phyloP scores from a whole-genome alignment of 2,888 invertebrate species.

The Tenodera sinensis region DNA sequence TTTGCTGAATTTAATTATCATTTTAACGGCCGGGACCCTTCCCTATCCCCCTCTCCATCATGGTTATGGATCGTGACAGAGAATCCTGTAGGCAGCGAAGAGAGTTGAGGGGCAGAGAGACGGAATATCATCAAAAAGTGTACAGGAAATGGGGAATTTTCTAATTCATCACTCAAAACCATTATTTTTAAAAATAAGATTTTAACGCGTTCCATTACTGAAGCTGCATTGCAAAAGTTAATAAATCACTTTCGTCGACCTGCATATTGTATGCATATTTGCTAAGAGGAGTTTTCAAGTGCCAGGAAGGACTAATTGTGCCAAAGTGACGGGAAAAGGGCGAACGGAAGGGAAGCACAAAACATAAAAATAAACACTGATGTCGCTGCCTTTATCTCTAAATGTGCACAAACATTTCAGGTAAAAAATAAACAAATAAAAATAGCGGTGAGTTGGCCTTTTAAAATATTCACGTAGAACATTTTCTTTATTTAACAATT shows the following conservation, averaged over 20 bases:
- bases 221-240: conserved; percentile 21
- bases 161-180: conserved; percentile 19
- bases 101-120: background rate
- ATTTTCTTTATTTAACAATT: no score
- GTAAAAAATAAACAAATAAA: no score
- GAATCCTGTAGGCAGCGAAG: background rate
- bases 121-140: background rate
- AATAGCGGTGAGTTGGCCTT: background rate
- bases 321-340: background rate
- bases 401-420: background rate
- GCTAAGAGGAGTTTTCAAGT: background rate
- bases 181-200: conserved; percentile 24
- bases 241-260: conserved; percentile 21
- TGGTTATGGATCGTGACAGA: background rate
- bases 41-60: background rate
- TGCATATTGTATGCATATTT: conserved; percentile 5
- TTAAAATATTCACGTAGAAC: background rate
- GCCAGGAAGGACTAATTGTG: background rate
- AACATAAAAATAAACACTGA: background rate
- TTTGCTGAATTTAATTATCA: conserved; percentile 20
- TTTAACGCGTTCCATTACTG: conserved; percentile 18
- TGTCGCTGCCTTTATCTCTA: background rate
- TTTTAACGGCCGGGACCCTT: background rate
- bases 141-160: conserved; percentile 16
- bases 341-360: background rate